Conservation (phyloP, 2,797 vertebrate genomes). For the Poeciliopsis turneri region DNA sequence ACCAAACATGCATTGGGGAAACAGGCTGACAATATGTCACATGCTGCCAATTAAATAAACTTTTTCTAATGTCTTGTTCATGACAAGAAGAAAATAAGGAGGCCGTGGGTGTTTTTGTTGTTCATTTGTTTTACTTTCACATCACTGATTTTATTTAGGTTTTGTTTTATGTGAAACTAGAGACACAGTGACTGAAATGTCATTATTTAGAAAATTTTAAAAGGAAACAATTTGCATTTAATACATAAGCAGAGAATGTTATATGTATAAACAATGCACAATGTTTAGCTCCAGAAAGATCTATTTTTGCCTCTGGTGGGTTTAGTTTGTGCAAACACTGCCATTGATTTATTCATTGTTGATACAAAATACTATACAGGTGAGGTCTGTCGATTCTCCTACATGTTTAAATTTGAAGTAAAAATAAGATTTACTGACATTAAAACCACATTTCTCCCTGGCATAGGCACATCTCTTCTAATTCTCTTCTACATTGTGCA, state of each 20-base stretch:
- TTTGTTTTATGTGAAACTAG: conserved; percentile 28
- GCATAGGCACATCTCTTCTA: conserved; percentile 54
- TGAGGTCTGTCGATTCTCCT: conserved; percentile 45
- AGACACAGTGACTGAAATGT: conserved; percentile 27
- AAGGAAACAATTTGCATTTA: conserved; percentile 9
- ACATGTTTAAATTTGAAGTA: conserved; percentile 55
- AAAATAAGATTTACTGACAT: conserved; percentile 51
- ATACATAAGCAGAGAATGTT: conserved; percentile 19
- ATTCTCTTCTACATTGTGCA: conserved; percentile 52
- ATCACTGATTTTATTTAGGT: conserved; percentile 17
- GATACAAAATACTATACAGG: conserved; percentile 51
- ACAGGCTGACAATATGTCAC: conserved; percentile 62
- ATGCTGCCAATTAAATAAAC: conserved; percentile 23
- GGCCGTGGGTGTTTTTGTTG: conserved; percentile 22
- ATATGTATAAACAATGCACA: conserved; percentile 47
- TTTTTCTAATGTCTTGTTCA: conserved; percentile 46
- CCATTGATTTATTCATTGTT: conserved; percentile 62
- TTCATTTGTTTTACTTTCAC: conserved; percentile 9
- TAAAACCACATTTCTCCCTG: conserved; percentile 40
- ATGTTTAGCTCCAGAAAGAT: conserved; percentile 34
- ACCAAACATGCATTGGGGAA: conserved; percentile 45
- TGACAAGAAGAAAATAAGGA: conserved; percentile 35
- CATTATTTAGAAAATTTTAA: conserved; percentile 8
- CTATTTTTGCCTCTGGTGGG: conserved; percentile 31
- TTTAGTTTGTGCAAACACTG: conserved; percentile 34